Conservation (phyloP, 2,113 vertebrate genomes). For the Tupaia chinensis region DNA sequence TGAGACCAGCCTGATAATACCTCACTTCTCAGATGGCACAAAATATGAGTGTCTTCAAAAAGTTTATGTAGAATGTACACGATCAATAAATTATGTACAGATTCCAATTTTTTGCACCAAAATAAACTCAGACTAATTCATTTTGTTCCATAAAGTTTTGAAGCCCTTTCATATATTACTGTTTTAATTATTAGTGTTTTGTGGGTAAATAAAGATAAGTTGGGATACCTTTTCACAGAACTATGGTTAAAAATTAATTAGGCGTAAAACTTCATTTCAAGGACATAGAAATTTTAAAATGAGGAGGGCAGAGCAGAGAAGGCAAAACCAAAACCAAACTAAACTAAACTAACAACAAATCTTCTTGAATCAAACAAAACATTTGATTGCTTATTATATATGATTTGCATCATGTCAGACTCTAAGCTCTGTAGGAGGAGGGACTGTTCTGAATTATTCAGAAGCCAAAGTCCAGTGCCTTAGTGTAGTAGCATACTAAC, state of each 20-base stretch:
- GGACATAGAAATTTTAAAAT: conserved; percentile 10
- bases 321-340: background rate
- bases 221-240: background rate
- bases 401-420: background rate
- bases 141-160: too few relatives aligned
- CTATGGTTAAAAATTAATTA: conserved; percentile 8
- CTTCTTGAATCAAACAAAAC: background rate
- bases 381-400: background rate
- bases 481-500: background rate
- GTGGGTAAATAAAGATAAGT: conserved; percentile 46
- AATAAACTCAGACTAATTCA: too few relatives aligned
- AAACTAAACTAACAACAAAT: background rate
- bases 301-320: background rate
- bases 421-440: background rate
- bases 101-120: too few relatives aligned
- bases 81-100: too few relatives aligned
- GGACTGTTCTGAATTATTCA: background rate
- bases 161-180: too few relatives aligned
- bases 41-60: background rate
- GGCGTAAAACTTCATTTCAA: background rate
- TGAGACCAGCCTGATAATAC: too few relatives aligned
- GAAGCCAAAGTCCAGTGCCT: background rate
- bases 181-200: conserved; percentile 37
- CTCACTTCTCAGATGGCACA: background rate
- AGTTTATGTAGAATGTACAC: too few relatives aligned